Base-by-base conservation (phyloP, 2,888 invertebrate genomes). In the Acanthosoma haemorrhoidale region DNA sequence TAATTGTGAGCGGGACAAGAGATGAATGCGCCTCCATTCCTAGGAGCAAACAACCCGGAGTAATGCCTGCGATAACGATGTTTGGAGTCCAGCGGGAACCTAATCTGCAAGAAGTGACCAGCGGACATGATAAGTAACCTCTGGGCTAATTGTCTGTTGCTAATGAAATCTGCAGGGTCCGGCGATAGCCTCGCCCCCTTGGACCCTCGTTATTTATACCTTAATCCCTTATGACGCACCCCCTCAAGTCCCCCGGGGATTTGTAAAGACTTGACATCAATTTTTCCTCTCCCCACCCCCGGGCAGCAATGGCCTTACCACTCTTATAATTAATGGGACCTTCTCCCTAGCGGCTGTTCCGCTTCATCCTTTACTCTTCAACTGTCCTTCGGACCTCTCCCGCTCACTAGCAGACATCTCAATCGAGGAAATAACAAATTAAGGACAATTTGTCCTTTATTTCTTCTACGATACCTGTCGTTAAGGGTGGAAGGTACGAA, bases 171-270 rank as follows among this genome's bases (percentile, higher is more conserved):
- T 9, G 4, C 32, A 6, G 4, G 32, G 32, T 32, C 32, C 32
- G 9, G 32, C 9, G 21, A 18, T 11, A 25, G 25, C 21, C 51
- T 25, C 25, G n/a, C 29, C 25, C 25, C 1, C 41, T 5, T 6
- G 32, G 32, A 38, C 61, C 61, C 61, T 61, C 61, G 61, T 61
- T 61, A 61, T 61, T 61, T 61, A 61, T 61, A 61, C 61, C 61
- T 61, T 61, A 61, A 61, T 61, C 61, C 61, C 38, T 61, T 61
- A 61, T 61, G 61, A 61, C 61, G 61, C 61, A 61, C 34, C 61
- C 34, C 5, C 11, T 13, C 8, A 6, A 6, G 36, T 59, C 59
- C 32, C 29, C 59, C 32, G 3, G 34, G 32, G 31, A 36, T 34
- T 21, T 36, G 34, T 61, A 61, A 61, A 38, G 34, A 61, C 61